A percentile compares a stretch with the other conserved stretches of the same genome.
These are phyloP conservation scores for Agrilus planipennis DNA, from an alignment of 1,140 invertebrate species.

Conservation along the genomic window DNA sequence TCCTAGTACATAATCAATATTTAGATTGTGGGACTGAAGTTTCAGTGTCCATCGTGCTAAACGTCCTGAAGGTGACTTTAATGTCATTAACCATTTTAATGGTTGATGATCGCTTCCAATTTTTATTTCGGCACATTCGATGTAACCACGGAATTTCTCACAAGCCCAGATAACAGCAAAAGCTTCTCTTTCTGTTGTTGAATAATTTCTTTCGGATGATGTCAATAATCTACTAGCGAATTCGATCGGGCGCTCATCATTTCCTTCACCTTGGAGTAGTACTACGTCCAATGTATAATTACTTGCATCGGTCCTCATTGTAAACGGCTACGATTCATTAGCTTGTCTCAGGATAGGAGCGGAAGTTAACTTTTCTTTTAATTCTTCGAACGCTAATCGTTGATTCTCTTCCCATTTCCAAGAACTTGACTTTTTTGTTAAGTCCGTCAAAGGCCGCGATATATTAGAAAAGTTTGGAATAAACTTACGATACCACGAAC, in stretches of 20 bases:
- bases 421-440: slow-evolving; percentile 8
- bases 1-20: slow-evolving; percentile 21
- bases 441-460: background rate
- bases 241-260: slow-evolving; percentile 33
- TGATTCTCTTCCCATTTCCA: slow-evolving; percentile 2
- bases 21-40: slow-evolving; percentile 22
- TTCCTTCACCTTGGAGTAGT: slow-evolving; percentile 28
- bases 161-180: slow-evolving; percentile 33
- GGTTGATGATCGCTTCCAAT: slow-evolving; percentile 35
- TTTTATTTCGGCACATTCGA: slow-evolving; percentile 23
- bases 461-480: too few relatives aligned
- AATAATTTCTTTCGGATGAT: slow-evolving; percentile 25
- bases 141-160: slow-evolving; percentile 22
- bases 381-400: slow-evolving; percentile 23
- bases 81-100: slow-evolving; percentile 34
- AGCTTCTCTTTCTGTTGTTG: slow-evolving; percentile 31
- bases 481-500: too few relatives aligned
- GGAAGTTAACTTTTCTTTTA: slow-evolving; percentile 25
- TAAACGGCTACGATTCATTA: slow-evolving; percentile 15
- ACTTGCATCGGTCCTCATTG: slow-evolving; percentile 24
- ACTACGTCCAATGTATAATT: slow-evolving; percentile 28
- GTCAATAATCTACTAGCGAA: slow-evolving; percentile 30
- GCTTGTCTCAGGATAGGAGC: slow-evolving; percentile 35
- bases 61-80: slow-evolving; percentile 31
- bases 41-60: slow-evolving; percentile 25